Base-by-base conservation (phyloP, 2,113 vertebrate genomes). In the Scartelaos histophorus region DNA sequence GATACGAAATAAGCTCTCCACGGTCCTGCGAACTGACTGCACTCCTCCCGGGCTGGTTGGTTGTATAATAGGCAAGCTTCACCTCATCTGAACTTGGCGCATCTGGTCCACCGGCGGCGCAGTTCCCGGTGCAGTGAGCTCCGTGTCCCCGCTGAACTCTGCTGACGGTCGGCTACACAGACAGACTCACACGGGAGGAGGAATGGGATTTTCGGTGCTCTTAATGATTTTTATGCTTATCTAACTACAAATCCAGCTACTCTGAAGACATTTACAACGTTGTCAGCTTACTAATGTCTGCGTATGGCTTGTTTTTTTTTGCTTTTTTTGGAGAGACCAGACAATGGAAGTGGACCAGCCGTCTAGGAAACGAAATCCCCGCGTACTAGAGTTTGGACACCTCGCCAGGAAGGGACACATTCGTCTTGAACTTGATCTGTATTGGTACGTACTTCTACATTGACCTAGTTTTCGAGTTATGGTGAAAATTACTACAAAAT, bases 41-140 rank as follows among this genome's bases (percentile, higher is more conserved):
- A 78, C 75, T 51, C 60, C 9, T n/a, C 7, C 51, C 51, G 51
- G 19, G 69, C 34, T 43, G 83, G 49, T 82, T 57, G 73, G 79
- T 92, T 91, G 89, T 93, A 72, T 92, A 93, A 93, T 87, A 58
- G 83, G 88, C 29, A 29, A 29, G 29, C 74, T 89, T 93, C 93
- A 93, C 92, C 92, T 94, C 83, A 92, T 85, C 85, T 94, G 93
- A 94, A 94, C 93, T 87, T 80, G 85, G 74, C 82, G 82, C 88
- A 90, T 90, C 86, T 89, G 85, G 88, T 87, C 85, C 72, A 77
- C 69, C 81, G 75, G 82, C 83, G 81, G 86, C 88, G 80, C 61
- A 69, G 75, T 67, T 66, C 75, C 69, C 79, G 73, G 73, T 73
- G 78, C 74, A 79, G 89, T 75, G 85, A 78, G 87, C 83, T 82